Base-by-base conservation (phyloP, 1,140 invertebrate genomes). In the Stegodyphus dumicola region DNA sequence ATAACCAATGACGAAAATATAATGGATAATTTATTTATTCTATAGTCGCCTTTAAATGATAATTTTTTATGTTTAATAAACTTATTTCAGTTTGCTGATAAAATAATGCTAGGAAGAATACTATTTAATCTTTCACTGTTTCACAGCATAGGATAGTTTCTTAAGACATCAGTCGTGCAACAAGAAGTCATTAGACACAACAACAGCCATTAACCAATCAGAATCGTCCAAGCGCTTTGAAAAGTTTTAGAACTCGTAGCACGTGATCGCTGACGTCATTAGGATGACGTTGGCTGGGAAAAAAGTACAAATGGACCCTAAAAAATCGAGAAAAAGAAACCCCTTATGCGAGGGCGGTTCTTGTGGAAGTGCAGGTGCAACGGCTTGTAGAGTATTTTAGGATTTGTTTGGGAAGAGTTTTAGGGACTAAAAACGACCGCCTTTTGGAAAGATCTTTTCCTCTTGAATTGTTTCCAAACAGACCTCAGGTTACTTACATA, bases 381-480 rank as follows among this genome's bases (percentile, higher is more conserved):
- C 54, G 78, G 18, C 78, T 71, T 60, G 9, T 51, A 17, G 69
- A n/a, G 17, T 80, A 80, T 80, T 80, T 80, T 80, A 6, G 49
- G 78, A 80, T 56, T 13, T 60, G 48, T 67, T 60, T 69, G 51
- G 33, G 11, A 52, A 69, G 65, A 54, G 49, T 5, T 17, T 66
- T 77, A 9, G 9, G n/a, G 76, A 67, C 54, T 53, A 49, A 67
- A 70, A 53, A 17, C 9, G n/a, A 17, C 65, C 15, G 33, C 65
- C 33, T 7, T 56, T 78, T 69, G 7, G 52, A 10, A n/a, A 49
- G 52, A 48, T 48, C 33, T 71, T 53, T 73, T 71, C 54, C 69
- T 80, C 78, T 80, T 80, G 78, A 80, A 80, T 80, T 73, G 78
- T 71, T 80, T 80, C 78, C 78, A 80, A 80, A 52, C 52, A 60